A percentile compares a stretch with the other conserved stretches of the same genome.
phyloP scores from a whole-genome alignment of 2,113 vertebrate species.

The Acrocephalus arundinaceus region DNA sequence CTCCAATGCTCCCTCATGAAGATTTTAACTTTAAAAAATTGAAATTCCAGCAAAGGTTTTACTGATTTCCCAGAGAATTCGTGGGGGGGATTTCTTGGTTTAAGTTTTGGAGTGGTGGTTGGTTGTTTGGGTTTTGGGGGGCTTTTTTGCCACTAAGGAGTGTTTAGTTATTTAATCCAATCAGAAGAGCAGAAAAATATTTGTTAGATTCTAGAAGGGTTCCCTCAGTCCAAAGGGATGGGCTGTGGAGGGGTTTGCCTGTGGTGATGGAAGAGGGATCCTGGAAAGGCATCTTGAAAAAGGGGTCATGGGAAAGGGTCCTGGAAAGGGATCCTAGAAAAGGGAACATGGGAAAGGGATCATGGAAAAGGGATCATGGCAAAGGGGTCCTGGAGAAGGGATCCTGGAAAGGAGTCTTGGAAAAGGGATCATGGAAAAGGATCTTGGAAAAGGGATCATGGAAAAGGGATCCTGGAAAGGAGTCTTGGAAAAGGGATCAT shows the following conservation, averaged over 20 bases:
- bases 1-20: accelerated
- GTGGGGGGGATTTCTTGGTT: accelerated
- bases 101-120: background rate
- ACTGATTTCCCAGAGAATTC: background rate
- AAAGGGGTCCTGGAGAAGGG: background rate
- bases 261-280: background rate
- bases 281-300: background rate
- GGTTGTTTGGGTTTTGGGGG: background rate
- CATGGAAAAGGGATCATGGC: too few species aligned
- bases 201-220: background rate
- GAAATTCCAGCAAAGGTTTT: background rate
- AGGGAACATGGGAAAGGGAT: background rate
- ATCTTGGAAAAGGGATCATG: background rate
- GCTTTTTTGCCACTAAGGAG: accelerated
- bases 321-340: background rate
- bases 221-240: background rate
- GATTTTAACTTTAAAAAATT: background rate
- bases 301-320: background rate
- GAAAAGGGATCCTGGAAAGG: background rate
- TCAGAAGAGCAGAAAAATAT: background rate
- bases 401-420: background rate
- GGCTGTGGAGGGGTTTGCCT: background rate
- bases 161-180: background rate
- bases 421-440: background rate
- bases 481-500: too few species aligned